Conservation (phyloP, 2,888 invertebrate genomes). For the Gandaritis pyraliata region DNA sequence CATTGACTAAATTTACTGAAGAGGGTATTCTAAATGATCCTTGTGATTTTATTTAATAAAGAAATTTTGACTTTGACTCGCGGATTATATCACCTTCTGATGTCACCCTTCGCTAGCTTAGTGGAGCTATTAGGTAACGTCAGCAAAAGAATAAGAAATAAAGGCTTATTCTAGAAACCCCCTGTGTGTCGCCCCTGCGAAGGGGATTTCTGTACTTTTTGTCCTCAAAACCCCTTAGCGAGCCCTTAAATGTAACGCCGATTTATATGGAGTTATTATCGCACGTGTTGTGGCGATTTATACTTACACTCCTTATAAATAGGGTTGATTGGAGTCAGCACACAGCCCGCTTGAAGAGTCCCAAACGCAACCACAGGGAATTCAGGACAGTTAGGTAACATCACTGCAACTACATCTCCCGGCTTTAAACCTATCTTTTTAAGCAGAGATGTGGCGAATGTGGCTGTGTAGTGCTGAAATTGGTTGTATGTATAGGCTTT, state of each 20-base stretch:
- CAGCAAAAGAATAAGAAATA: not conserved
- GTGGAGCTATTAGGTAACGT: not conserved
- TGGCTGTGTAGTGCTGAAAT: slow-evolving; percentile 83
- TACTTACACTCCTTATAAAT: slow-evolving; percentile 71
- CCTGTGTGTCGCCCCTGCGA: no score
- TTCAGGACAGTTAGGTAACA: slow-evolving; percentile 91
- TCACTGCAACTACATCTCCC: slow-evolving; percentile 87
- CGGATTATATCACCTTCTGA: slow-evolving; percentile 3
- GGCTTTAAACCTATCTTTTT: slow-evolving; percentile 85
- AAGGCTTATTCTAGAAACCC: no score
- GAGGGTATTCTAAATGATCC: no score
- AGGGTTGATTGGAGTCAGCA: slow-evolving; percentile 90
- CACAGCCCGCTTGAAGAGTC: slow-evolving; percentile 87
- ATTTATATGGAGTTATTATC: no score
- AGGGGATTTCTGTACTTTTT: no score
- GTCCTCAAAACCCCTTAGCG: no score
- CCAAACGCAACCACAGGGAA: slow-evolving; percentile 87
- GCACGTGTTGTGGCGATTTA: not conserved
- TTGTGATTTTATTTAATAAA: no score
- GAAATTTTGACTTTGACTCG: no score
- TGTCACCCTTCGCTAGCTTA: slow-evolving; percentile 5
- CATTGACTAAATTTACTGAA: no score
- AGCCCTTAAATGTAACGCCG: no score
- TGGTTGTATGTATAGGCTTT: slow-evolving; percentile 72
- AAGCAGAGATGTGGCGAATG: slow-evolving; percentile 86